Percentiles rank a stretch among this genome's conserved stretches.
Evolutionary conservation across 2,888 invertebrate species (phyloP).

Genomic region (Cremastinae sp.): DNA sequence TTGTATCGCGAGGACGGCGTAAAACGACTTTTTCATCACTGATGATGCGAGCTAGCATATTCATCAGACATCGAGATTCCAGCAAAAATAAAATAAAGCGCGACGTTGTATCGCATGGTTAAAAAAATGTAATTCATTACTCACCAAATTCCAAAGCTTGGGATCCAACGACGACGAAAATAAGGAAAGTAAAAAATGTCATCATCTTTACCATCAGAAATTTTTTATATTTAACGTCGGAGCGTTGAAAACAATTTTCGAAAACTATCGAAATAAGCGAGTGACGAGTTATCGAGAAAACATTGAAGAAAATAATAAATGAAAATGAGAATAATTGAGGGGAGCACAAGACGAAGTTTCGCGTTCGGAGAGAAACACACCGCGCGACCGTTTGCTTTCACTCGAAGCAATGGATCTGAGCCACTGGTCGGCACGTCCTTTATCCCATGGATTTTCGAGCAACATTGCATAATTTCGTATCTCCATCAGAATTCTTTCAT

Average conservation of each 20-base stretch:
- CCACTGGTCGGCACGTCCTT: constrained; percentile 65
- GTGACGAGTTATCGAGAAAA: too few relatives aligned
- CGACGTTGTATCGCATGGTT: too few relatives aligned
- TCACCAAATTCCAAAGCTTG: constrained; percentile 72
- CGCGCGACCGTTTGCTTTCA: constrained; percentile 73
- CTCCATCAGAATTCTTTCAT: constrained; percentile 39
- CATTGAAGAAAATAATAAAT: neutral
- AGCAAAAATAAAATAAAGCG: too few relatives aligned
- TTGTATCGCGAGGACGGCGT: too few relatives aligned
- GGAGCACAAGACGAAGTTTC: constrained; percentile 51
- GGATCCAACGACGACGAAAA: constrained; percentile 43
- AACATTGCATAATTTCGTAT: constrained; percentile 68
- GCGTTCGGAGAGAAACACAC: constrained; percentile 49
- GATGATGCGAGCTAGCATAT: too few relatives aligned
- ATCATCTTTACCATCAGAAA: constrained; percentile 50
- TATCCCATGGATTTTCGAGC: constrained; percentile 70
- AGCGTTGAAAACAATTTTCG: too few relatives aligned
- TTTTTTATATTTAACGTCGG: too few relatives aligned
- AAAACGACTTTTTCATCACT: too few relatives aligned
- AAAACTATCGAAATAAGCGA: too few relatives aligned
- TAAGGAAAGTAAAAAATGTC: constrained; percentile 45
- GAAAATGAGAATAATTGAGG: constrained; percentile 37
- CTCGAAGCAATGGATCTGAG: constrained; percentile 76
- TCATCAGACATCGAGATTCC: too few relatives aligned
- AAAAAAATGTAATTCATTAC: too few relatives aligned